Conservation (phyloP, 1,140 invertebrate genomes). For the Sitophilus oryzae region DNA sequence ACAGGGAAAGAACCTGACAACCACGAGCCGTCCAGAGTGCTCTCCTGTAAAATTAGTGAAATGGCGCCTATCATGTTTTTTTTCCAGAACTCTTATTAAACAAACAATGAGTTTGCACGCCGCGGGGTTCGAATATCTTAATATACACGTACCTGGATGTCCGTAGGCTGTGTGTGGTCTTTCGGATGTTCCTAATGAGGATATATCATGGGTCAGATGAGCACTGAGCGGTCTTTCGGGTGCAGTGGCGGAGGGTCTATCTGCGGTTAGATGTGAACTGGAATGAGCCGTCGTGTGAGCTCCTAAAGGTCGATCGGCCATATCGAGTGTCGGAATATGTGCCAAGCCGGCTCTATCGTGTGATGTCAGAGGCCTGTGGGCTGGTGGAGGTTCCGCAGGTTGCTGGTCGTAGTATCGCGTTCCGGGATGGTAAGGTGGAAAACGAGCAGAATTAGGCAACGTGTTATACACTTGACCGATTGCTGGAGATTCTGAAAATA, state of each 20-base stretch:
- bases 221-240: slow-evolving; percentile 17
- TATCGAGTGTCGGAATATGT: slow-evolving; percentile 42
- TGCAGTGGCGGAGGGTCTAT: slow-evolving; percentile 13
- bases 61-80: too few relatives aligned
- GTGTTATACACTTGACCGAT: slow-evolving; percentile 59
- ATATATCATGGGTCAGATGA: slow-evolving; percentile 15
- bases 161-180: slow-evolving; percentile 22
- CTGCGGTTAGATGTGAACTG: slow-evolving; percentile 17
- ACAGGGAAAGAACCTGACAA: too few relatives aligned
- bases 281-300: slow-evolving; percentile 31
- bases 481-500: slow-evolving; percentile 57
- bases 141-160: slow-evolving; percentile 25
- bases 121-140: slow-evolving; percentile 1
- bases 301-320: slow-evolving; percentile 41
- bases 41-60: too few relatives aligned
- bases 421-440: slow-evolving; percentile 25
- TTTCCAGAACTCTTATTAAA: too few relatives aligned
- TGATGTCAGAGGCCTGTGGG: slow-evolving; percentile 51
- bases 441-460: slow-evolving; percentile 16
- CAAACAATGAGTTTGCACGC: too few relatives aligned
- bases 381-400: slow-evolving; percentile 55
- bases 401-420: slow-evolving; percentile 34
- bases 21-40: too few relatives aligned
- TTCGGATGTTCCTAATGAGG: slow-evolving; percentile 24
- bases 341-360: slow-evolving; percentile 42